Evolutionary conservation across 2,113 vertebrate genomes (phyloP).

Genomic region (Perca schrenkii): DNA sequence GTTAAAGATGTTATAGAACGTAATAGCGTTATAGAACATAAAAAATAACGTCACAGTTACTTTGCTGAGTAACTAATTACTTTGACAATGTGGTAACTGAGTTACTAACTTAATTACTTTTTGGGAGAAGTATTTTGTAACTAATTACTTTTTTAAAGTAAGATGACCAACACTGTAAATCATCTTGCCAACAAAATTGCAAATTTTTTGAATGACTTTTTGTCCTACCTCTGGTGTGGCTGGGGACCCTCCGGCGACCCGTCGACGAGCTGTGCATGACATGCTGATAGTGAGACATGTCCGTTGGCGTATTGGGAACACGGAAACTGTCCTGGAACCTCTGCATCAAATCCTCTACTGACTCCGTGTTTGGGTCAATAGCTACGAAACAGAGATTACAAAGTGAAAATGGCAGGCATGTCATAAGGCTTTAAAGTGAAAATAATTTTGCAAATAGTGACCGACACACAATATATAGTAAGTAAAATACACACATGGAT

Average conservation of each 20-base stretch:
- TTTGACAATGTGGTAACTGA: too few relatives aligned
- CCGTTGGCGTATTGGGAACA: constrained; percentile 89
- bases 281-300: constrained; percentile 93
- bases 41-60: too few relatives aligned
- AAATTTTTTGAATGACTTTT: background rate
- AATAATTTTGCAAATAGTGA: constrained; percentile 28
- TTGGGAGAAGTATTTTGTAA: too few relatives aligned
- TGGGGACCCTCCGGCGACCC: constrained; percentile 89
- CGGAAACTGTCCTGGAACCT: constrained; percentile 98
- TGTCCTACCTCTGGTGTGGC: constrained; percentile 89
- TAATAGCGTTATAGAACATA: too few relatives aligned
- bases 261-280: constrained; percentile 87
- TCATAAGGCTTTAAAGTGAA: constrained; percentile 41
- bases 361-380: constrained; percentile 90
- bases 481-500: constrained; percentile 8
- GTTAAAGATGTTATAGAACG: too few relatives aligned
- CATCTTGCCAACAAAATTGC: background rate
- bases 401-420: constrained; percentile 51
- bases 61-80: too few relatives aligned
- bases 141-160: too few relatives aligned
- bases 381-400: constrained; percentile 76
- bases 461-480: constrained; percentile 17
- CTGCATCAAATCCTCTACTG: constrained; percentile 96
- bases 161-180: background rate
- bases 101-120: too few relatives aligned